Base-by-base conservation (phyloP, 2,797 vertebrate species). In the Myioborus melanocephalus region DNA sequence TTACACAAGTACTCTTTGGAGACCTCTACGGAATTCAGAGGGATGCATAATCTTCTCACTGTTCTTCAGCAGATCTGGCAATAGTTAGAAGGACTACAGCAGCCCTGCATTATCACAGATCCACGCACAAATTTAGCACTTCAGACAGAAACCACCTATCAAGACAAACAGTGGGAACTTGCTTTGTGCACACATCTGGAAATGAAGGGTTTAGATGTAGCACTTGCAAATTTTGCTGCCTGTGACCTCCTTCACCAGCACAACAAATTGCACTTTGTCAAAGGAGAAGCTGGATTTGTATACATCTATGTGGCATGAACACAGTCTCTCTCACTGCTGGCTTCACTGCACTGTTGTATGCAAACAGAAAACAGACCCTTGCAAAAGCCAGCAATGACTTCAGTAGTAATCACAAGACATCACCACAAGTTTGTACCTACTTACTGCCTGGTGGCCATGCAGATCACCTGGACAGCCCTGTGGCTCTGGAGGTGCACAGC, bases 21-120 rank as follows among this genome's bases (percentile, higher is more conserved):
- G 87, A 94, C 43, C 46, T 91, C 85, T 88, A 14, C 20, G 75
- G 71, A 93, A 70, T 70, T 93, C 44, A 79, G 37, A 94, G 41
- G 56, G 87, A 92, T 50, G 56, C 5, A 8, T 78, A 49, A 75
- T 87, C 72, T 83, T 90, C 50, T 77, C 32, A 19, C 39, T 80
- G 56, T 11, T 81, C 72, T 83, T 89, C 65, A 87, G 47, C 78
- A 92, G 65, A 39, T 24, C 69, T 90, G 89, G 53, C 53, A 92
- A 41, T 12, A 59, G 6, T 56, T 57, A 73, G 68, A 87, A 91
- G 78, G 69, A 63, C 75, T 53, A 14, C 26, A 87, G 34, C 64
- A 85, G 22, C 27, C 53, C 30, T 35, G 20, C 14, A 13, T 68
- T 70, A 16, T 43, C 59, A 89, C 49, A 87, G 52, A 87, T 53